phyloP scores from a whole-genome alignment of 1,140 invertebrate species.

The Calephelis virginiensis region DNA sequence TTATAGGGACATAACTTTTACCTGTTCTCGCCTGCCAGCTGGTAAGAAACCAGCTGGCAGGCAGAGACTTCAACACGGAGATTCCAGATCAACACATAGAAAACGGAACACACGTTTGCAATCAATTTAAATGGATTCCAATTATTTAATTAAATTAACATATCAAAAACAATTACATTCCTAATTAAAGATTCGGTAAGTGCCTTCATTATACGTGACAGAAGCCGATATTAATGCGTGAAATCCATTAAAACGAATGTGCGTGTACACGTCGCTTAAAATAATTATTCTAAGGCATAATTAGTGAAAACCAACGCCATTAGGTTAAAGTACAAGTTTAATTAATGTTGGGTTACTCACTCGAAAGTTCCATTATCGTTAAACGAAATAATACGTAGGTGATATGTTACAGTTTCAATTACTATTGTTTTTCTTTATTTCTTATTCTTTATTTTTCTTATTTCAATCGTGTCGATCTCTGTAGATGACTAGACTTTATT shows the following conservation, averaged over 20 bases:
- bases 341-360: constrained; percentile 71
- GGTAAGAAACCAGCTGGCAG: no score
- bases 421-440: neutral
- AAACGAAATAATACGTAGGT: constrained; percentile 46
- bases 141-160: no score
- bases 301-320: constrained; percentile 73
- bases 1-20: no score
- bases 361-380: constrained; percentile 74
- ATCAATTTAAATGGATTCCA: no score
- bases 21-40: no score
- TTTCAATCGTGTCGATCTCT: no score
- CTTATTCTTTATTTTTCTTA: no score
- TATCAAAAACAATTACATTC: no score
- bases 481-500: no score
- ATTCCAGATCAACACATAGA: no score
- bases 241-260: constrained; percentile 70
- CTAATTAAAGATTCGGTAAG: constrained; percentile 23
- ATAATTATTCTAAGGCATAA: constrained; percentile 73
- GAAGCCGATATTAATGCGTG: constrained; percentile 50
- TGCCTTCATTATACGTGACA: constrained; percentile 44
- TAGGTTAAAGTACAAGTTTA: constrained; percentile 68
- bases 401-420: constrained; percentile 17
- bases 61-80: no score
- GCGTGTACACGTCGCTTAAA: constrained; percentile 56
- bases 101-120: no score